Evolutionary conservation across 1,140 invertebrate genomes (phyloP), one percentile per base, ranked within the genome.

Genomic region (Ooceraea biroi): DNA sequence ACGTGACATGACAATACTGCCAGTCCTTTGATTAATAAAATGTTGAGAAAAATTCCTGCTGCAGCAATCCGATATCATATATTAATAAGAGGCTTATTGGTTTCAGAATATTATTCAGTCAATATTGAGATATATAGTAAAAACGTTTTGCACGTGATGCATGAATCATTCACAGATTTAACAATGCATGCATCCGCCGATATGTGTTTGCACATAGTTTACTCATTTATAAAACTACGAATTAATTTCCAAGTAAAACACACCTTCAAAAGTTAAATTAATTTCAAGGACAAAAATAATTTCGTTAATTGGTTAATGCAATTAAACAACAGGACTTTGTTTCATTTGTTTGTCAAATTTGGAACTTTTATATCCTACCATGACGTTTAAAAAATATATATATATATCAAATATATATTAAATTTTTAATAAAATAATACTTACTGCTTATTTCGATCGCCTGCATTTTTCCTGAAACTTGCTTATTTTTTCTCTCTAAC

Each of bases 1-100:
- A 78, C 46, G 85, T 91, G 84, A 88, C 73, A 82, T 90, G 85
- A 91, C 89, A 89, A 89, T 91, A 91, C 89, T 91, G 90, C 89
- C 90, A 90, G 60, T 65, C 65, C 52, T 89, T 89, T 89, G 77
- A 27, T 80, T 80, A 85, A 90, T 84, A 87, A 74, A 82, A 82
- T 76, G 19, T 36, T 61, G 44, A 71, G 8, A 80, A 71, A 57
- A 71, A 69, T 30, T 69, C 22, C 68, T 50, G 25, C 25, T 57
- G 52, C 65, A 30, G 44, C 52, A 27, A 44, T 69, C 36, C 50
- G 25, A 80, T 19, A 46, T 80, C 41, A 71, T 69, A 19, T 55
- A 68, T 19, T 14, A 1, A 61, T 4, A n/a, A n/a, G 11, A 27
- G 46, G 14, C 17, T 27, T n/a, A 27, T 55, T 22, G 11, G n/a